phyloP scores from a whole-genome alignment of 1,140 invertebrate genomes.

The Drosophila bipectinata region DNA sequence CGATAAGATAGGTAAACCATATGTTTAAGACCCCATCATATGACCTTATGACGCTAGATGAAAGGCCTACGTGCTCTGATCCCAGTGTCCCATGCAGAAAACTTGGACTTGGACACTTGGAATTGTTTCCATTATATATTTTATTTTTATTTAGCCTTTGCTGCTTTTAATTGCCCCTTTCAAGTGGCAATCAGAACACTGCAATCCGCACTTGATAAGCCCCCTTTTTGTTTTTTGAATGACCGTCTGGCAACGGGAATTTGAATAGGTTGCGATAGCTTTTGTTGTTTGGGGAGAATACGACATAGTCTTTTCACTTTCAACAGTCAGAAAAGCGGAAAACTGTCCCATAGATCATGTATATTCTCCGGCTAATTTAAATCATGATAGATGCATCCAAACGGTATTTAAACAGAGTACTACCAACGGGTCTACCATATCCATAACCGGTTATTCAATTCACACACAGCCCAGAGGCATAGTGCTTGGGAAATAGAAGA shows the following conservation, averaged over 20 bases:
- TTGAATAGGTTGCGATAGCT: conserved; percentile 24
- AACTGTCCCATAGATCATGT: conserved; percentile 43
- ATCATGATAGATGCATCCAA: conserved; percentile 67
- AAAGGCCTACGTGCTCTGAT: conserved; percentile 44
- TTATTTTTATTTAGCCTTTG: neutral
- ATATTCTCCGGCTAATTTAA: conserved; percentile 51
- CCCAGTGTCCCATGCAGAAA: conserved; percentile 42
- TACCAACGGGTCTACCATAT: conserved; percentile 5
- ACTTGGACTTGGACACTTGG: conserved; percentile 29
- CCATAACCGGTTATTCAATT: conserved; percentile 60
- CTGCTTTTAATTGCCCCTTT: conserved; percentile 24
- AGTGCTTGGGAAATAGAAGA: conserved; percentile 45
- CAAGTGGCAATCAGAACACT: conserved; percentile 43
- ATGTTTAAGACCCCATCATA: conserved; percentile 39
- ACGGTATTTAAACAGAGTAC: conserved; percentile 17
- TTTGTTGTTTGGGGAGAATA: conserved; percentile 25
- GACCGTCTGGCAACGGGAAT: conserved; percentile 21
- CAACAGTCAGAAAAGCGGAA: conserved; percentile 29
- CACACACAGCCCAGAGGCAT: conserved; percentile 43
- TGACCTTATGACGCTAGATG: conserved; percentile 27
- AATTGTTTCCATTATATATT: neutral
- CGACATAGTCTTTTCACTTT: conserved; percentile 57
- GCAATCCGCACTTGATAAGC: conserved; percentile 14
- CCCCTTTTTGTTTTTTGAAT: neutral
- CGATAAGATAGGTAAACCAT: conserved; percentile 48